Percentiles rank a stretch among this genome's conserved stretches.
These are phyloP conservation scores for Poeciliopsis prolifica DNA, from an alignment of 2,113 vertebrate species.

Conservation along the genomic window DNA sequence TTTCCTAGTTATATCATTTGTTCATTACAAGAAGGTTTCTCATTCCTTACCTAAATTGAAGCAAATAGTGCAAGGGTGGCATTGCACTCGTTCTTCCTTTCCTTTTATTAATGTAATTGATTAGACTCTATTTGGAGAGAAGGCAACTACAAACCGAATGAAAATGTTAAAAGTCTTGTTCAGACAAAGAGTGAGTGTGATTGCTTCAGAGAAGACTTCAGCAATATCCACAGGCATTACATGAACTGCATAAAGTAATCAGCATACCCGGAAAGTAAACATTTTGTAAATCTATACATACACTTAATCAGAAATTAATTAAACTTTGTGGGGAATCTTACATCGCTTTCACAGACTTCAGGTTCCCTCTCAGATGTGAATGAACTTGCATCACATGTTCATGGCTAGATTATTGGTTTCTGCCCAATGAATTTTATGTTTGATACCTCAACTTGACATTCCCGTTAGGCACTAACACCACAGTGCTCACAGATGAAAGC, in stretches of 20 bases:
- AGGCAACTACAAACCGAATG: conserved; percentile 1
- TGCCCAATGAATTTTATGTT: conserved; percentile 45
- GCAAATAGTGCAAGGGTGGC: conserved; percentile 23
- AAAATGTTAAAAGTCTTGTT: neutral
- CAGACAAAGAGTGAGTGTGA: neutral
- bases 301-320: neutral
- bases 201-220: neutral
- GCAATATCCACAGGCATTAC: neutral
- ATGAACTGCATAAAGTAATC: neutral
- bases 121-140: conserved; percentile 4
- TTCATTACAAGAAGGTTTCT: conserved; percentile 41
- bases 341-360: neutral
- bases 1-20: conserved; percentile 32
- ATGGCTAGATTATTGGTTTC: conserved; percentile 29
- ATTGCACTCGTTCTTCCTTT: conserved; percentile 17
- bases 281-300: neutral
- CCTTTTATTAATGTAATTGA: conserved; percentile 36
- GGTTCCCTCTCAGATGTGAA: conserved; percentile 8
- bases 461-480: conserved; percentile 11
- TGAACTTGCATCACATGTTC: conserved; percentile 19
- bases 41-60: conserved; percentile 42
- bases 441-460: conserved; percentile 43
- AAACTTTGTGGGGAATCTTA: neutral
- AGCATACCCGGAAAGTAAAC: neutral
- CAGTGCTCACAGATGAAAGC: conserved; percentile 31